Evolutionary conservation across 2,113 vertebrate species (phyloP), one percentile per base, ranked within the genome.

Genomic region (Muntiacus muntjak): DNA sequence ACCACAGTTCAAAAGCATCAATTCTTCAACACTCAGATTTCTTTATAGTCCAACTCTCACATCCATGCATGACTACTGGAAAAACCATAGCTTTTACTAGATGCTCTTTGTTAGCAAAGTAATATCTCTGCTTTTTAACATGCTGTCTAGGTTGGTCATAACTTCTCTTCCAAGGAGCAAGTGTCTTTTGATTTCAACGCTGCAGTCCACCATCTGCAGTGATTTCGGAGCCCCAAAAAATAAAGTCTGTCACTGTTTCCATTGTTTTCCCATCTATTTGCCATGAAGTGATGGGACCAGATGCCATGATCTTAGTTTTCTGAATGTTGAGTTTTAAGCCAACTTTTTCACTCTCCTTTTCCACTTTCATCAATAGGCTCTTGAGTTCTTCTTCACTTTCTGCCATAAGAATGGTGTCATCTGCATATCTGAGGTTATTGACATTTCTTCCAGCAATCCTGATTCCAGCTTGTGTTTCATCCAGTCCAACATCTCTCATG

Each of bases 11-110:
- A 67, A 67, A 67, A 67, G 33, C 17, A 36, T 36, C 33, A n/a
- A 10, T 19, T 67, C 64, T 67, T 19, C 0, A 0, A 33, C 0
- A 0, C 16, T n/a, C 64, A 36, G 64, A 8, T 10, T 67, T 67
- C 33, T 67, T 67, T 9, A 36, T 4, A 5, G 64, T 36, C 64
- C 17, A 36, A 0, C 8, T n/a, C 33, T 67, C 33, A 67, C 16
- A n/a, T 19, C 16, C 33, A 67, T 19, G 19, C 2, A 10, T 21
- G 33, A 67, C 4, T 1, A 67, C 2, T 9, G 33, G 64, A 21
- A 67, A 67, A 67, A 10, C 64, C 33, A 19, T 1, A 67, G 33
- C 33, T 2, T 67, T 67, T 0, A 67, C 64, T 67, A 67, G 33
- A 67, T 19, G 64, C 14, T 16, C 33, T 36, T 36, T 21, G 4